Conservation (phyloP, 2,113 vertebrate genomes). For the Sturnus vulgaris region DNA sequence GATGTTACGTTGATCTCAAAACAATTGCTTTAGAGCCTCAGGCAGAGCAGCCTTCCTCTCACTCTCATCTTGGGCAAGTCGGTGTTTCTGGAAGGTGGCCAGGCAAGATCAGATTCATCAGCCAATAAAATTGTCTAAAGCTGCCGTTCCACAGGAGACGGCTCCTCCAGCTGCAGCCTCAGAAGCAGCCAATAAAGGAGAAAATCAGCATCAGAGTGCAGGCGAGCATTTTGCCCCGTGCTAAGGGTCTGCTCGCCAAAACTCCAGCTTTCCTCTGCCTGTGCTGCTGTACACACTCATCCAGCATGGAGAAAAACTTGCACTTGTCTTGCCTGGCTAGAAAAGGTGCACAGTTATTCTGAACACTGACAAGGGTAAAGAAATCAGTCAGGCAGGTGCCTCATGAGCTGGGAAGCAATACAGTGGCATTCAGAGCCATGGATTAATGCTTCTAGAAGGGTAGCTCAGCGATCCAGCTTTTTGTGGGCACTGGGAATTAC, state of each 20-base stretch:
- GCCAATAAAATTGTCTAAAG: constrained; percentile 70
- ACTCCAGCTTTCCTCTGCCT: neutral
- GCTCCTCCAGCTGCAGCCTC: constrained; percentile 35
- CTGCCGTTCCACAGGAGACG: constrained; percentile 57
- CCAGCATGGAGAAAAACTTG: neutral
- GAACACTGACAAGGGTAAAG: constrained; percentile 27
- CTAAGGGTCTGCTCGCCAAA: neutral
- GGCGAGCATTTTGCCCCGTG: neutral
- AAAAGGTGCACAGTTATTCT: neutral
- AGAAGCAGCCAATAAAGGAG: constrained; percentile 54
- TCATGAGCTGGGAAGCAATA: neutral
- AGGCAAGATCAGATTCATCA: constrained; percentile 65
- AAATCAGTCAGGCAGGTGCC: neutral
- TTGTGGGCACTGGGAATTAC: neutral
- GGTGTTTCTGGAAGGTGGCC: constrained; percentile 60
- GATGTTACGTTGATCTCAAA: neutral
- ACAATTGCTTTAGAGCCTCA: constrained; percentile 36
- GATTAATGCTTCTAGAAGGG: neutral
- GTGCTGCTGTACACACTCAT: neutral
- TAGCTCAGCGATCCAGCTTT: neutral
- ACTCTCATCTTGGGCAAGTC: constrained; percentile 55
- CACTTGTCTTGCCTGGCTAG: neutral
- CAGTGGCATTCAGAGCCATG: neutral
- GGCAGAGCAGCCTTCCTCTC: constrained; percentile 52
- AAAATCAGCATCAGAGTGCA: neutral